Evolutionary conservation across 2,797 vertebrate genomes (phyloP), one percentile per base, ranked within the genome.

Genomic region (Alosa sapidissima): DNA sequence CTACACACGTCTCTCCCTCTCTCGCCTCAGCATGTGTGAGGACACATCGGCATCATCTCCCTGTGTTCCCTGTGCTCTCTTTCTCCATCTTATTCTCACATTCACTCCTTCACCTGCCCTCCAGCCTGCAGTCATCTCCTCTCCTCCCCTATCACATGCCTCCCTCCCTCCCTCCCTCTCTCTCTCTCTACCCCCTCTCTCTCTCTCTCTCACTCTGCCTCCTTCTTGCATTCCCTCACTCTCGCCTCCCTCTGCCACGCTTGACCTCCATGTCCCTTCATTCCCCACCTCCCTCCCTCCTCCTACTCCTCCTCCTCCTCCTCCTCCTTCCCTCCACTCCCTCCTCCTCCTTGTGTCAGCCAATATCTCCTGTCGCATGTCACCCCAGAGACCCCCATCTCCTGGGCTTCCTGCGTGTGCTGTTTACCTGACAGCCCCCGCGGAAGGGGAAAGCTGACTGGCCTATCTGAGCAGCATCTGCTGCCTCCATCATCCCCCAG

Each of bases 331-430:
- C 83, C 60, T 62, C 89, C 84, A 11, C 33, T 2, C 33, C 51
- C 58, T 87, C 83, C 83, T 13, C 19, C 49, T 82, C 54, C 33
- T 45, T 36, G 19, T 81, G 62, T 87, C 84, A 89, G 83, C 85
- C 86, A 84, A 87, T 87, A 87, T 87, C 86, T 88, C 83, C 82
- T 84, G 51, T 86, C 81, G 86, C 85, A 88, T 81, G 68, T 87
- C 89, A 90, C 54, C 81, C 65, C 81, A 55, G 81, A 84, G 82
- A 68, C 83, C 85, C 87, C 89, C 68, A 84, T 88, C 89, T 90
- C 81, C 65, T 83, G 84, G 81, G 83, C 58, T 85, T 84, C 85
- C 85, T 60, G 78, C 84, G 81, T 75, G 82, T 88, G 88, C 86
- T 90, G 89, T 90, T 89, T 90, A 89, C 87, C 85, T 84, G 81